phyloP scores from a whole-genome alignment of 2,113 vertebrate genomes.

The human (Homo sapiens) region DNA sequence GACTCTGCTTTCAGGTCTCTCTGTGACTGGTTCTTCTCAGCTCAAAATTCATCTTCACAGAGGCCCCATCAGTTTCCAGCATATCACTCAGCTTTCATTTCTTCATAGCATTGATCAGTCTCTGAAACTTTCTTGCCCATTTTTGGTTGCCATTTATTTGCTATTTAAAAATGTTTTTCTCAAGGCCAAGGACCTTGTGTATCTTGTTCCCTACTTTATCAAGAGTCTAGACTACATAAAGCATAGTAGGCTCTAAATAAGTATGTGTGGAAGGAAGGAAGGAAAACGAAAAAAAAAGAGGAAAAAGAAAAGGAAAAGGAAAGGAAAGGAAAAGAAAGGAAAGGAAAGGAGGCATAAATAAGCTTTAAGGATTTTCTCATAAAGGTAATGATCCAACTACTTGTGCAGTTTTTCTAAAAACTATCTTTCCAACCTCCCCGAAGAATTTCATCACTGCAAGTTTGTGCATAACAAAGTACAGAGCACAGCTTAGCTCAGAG shows the following conservation, averaged over 20 bases:
- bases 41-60: not conserved
- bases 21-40: not conserved
- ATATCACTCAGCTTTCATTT: not conserved
- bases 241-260: not conserved
- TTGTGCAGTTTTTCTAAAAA: not conserved
- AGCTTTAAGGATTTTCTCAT: not conserved
- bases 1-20: not conserved
- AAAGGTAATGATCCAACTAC: not conserved
- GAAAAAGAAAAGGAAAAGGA: too few species aligned
- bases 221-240: not conserved
- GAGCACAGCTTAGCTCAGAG: constrained; percentile 62
- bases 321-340: not conserved
- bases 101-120: not conserved
- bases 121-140: not conserved
- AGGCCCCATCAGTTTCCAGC: not conserved
- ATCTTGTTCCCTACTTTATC: not conserved
- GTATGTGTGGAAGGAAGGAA: rapidly evolving
- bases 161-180: not conserved
- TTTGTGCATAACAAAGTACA: constrained; percentile 34
- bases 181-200: not conserved
- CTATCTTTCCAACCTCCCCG: not conserved
- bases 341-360: not conserved
- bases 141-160: not conserved
- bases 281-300: too few species aligned
- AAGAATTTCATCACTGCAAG: constrained; percentile 55